Base-by-base conservation (phyloP, 2,797 vertebrate species). In the Pantherophis alleghaniensis region DNA sequence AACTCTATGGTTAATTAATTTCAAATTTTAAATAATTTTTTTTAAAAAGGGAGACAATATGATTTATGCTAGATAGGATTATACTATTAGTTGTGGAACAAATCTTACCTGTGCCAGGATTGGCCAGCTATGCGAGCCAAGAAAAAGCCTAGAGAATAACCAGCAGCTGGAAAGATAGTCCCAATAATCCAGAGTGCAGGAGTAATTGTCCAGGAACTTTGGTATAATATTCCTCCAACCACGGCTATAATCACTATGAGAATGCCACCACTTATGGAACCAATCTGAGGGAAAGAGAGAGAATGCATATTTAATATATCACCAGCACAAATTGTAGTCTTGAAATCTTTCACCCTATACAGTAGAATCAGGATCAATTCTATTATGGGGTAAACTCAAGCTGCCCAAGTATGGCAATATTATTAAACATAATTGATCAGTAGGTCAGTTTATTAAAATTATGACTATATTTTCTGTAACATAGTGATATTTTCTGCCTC, bases 101-200 rank as follows among this genome's bases (percentile, higher is more conserved):
- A 86, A 63, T 26, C 86, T 20, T 98, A 99, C 99, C 99, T 99
- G 96, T 98, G 1, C 99, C 99, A 99, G 92, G 99, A 96, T 74
- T 98, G 98, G 91, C 98, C 99, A 51, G 98, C 98, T 90, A 99
- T 0, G 20, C 98, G 98, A 83, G 99, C 99, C 93, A 99, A 91
- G 7, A 98, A 0, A 96, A 99, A 99, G 0, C 99, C 99, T 53
- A 99, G 94, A 16, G 93, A 3, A 32, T 98, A 99, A 3, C 99
- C 99, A 18, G 98, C 96, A 1, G 98, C 96, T 12, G 99, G 99
- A 97, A 98, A 99, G 96, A 99, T 96, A 1, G 98, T 97, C 59
- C 99, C 99, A 90, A 99, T 98, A 91, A 99, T 97, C 99, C 99
- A 99, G 13, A 99, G 96, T 24, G 98, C 96, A 13, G 99, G 98